A percentile compares a stretch with the other conserved stretches of the same genome.
These are phyloP conservation scores for Chaetops frenatus DNA, from an alignment of 2,113 vertebrate species.

Conservation along the genomic window DNA sequence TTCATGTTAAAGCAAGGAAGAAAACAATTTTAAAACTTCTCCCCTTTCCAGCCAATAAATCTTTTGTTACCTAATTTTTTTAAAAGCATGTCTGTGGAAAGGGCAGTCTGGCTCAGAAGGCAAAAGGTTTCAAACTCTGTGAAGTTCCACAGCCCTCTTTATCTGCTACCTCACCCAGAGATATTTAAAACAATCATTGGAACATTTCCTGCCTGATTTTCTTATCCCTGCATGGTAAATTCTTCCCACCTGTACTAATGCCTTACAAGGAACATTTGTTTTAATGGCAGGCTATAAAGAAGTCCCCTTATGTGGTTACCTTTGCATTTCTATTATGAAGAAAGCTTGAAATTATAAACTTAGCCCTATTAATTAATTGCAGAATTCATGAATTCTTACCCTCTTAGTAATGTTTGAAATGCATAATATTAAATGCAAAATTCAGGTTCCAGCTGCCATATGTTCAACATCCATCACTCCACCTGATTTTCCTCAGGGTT, in stretches of 20 bases:
- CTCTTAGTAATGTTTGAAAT: background rate
- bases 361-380: background rate
- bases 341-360: background rate
- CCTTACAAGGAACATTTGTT: background rate
- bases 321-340: background rate
- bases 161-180: background rate
- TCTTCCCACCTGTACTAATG: background rate
- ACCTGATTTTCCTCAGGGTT: background rate
- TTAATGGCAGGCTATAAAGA: background rate
- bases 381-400: background rate
- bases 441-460: background rate
- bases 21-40: background rate
- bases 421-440: background rate
- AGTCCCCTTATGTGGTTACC: background rate
- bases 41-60: background rate
- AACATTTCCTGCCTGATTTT: background rate
- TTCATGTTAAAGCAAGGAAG: conserved; percentile 11
- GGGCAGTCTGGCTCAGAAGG: background rate
- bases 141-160: background rate
- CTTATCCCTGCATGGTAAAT: background rate
- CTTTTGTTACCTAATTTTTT: conserved; percentile 19
- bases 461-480: background rate
- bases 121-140: background rate
- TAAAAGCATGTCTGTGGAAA: background rate
- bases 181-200: background rate